phyloP scores from a whole-genome alignment of 2,888 invertebrate species.

The Protophormia terraenovae region DNA sequence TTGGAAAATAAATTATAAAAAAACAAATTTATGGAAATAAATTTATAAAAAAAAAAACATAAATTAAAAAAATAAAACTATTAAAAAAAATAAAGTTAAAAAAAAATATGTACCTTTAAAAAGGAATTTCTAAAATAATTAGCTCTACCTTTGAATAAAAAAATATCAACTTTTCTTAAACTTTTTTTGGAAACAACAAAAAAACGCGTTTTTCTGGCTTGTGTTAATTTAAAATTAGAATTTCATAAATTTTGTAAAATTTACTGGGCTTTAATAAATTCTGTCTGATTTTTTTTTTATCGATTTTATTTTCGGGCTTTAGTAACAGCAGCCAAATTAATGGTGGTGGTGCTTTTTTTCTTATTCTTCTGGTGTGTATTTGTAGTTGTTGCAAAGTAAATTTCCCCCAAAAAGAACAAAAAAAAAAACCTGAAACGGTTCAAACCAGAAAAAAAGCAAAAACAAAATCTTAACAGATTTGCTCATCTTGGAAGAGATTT shows the following conservation, averaged over 20 bases:
- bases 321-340: conserved; percentile 12
- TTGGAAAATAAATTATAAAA: not conserved
- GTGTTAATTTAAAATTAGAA: not conserved
- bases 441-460: not conserved
- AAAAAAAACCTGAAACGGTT: conserved; percentile 21
- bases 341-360: not conserved
- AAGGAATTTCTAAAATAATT: too few relatives aligned
- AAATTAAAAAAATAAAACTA: not conserved
- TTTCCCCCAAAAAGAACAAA: not conserved
- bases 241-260: not conserved
- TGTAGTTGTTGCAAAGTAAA: conserved; percentile 28
- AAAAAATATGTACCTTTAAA: too few relatives aligned
- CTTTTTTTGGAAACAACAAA: not conserved
- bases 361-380: not conserved
- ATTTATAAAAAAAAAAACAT: not conserved
- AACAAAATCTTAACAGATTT: not conserved
- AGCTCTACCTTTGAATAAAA: too few relatives aligned
- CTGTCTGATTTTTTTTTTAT: not conserved
- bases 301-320: conserved; percentile 40
- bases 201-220: too few relatives aligned
- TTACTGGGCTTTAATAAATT: not conserved
- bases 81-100: too few relatives aligned
- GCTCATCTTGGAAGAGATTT: conserved; percentile 2
- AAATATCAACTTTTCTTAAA: too few relatives aligned
- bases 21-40: not conserved